Conservation (phyloP, 1,140 invertebrate species). For the Cyrtorhinus lividipennis region DNA sequence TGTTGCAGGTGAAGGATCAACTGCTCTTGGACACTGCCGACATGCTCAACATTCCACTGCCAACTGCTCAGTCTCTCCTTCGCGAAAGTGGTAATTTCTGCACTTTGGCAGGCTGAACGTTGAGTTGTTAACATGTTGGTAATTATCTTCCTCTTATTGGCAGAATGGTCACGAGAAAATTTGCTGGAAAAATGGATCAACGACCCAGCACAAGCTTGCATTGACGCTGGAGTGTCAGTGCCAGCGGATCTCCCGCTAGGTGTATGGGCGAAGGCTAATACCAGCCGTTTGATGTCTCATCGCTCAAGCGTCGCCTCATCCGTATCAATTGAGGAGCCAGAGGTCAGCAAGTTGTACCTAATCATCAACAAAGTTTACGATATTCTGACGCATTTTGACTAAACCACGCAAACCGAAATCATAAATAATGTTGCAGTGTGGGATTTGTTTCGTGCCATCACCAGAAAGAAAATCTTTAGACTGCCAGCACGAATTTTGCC, state of each 20-base stretch:
- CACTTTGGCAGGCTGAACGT: too few species aligned
- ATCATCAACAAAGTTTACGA: background rate
- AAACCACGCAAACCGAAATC: too few species aligned
- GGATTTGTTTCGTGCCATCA: constrained; percentile 40
- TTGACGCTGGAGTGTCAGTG: constrained; percentile 48
- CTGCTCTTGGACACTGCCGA: constrained; percentile 57
- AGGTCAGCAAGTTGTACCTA: background rate
- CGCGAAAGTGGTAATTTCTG: constrained; percentile 53
- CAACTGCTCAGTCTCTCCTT: constrained; percentile 55
- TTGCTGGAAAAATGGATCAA: constrained; percentile 56
- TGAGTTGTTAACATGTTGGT: background rate
- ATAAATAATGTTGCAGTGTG: constrained; percentile 40
- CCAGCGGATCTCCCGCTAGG: constrained; percentile 28
- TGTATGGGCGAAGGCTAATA: background rate
- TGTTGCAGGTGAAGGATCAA: constrained; percentile 40
- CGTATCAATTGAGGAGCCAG: background rate
- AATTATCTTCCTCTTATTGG: background rate
- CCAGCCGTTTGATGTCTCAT: too few species aligned
- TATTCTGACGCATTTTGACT: background rate
- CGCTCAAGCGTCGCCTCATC: too few species aligned
- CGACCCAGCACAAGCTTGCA: constrained; percentile 49
- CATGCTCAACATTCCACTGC: constrained; percentile 56
- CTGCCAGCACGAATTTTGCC: constrained; percentile 50
- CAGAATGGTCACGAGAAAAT: constrained; percentile 57
- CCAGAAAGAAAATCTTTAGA: constrained; percentile 33